Base-by-base conservation (phyloP, 2,113 vertebrate species). In the Odontophorus gujanensis region DNA sequence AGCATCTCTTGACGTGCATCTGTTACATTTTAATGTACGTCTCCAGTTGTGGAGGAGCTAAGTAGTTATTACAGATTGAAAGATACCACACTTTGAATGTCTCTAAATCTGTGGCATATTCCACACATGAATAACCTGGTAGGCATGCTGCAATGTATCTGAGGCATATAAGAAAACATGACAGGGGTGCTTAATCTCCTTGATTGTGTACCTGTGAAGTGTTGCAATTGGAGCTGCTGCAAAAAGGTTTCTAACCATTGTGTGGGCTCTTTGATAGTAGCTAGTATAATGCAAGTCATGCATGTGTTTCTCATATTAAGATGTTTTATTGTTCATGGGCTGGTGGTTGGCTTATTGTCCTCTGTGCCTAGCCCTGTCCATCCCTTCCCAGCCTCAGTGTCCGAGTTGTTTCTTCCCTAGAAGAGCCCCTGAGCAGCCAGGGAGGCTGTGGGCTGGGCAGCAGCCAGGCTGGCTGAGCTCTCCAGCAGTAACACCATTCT, bases 401-500 rank as follows among this genome's bases (percentile, higher is more conserved):
- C 14, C 5, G 47, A 13, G 11, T 38, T 50, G 34, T 51, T 71
- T 28, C 21, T 63, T 55, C 48, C 9, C 59, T 40, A 57, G 58
- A 28, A 72, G 6, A 73, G 13, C 58, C 8, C 26, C 40, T 14
- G 34, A 18, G 81, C 2, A 2, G 12, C 2, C 24, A n/a, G 55
- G 50, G 24, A 50, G 34, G 55, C 32, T 50, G 34, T 34, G 43
- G 50, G 34, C 25, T 38, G 53, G 58, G 48, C 4, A 8, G 30
- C 26, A 50, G 45, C 51, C 22, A 25, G 43, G 45, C 17, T 86
- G 55, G 25, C 43, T 48, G 75, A 80, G 45, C 50, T 47, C 17
- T 69, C 32, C 32, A 20, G 28, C 11, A 34, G 0, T 89, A 74
- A 81, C 21, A 14, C 6, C 9, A 19, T 45, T 0, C 0, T 38